Evolutionary conservation across 2,797 vertebrate species (phyloP).

Genomic region (Halcyon badia): DNA sequence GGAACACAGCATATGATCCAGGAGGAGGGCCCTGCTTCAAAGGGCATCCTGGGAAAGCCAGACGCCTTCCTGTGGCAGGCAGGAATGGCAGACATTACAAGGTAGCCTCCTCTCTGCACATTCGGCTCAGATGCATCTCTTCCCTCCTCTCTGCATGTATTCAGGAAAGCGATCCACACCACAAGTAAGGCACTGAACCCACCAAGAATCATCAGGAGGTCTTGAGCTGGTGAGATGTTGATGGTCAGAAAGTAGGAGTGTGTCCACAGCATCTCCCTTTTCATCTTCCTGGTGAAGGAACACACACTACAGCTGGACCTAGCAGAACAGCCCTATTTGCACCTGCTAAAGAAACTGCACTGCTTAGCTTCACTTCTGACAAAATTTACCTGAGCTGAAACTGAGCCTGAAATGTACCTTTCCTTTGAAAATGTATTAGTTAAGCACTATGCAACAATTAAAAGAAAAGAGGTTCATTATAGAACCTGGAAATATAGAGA

Average conservation of each 20-base stretch:
- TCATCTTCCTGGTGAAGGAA: neutral
- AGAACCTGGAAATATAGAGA: neutral
- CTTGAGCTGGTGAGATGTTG: neutral
- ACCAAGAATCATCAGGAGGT: accelerated
- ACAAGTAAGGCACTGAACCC: neutral
- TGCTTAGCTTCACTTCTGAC: neutral
- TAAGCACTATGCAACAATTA: neutral
- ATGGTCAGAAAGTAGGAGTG: neutral
- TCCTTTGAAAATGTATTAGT: neutral
- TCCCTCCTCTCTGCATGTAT: neutral
- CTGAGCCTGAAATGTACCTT: neutral
- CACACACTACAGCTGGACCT: accelerated
- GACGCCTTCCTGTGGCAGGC: neutral
- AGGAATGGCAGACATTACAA: neutral
- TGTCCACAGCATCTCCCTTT: neutral
- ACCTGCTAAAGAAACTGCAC: neutral
- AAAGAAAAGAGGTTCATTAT: neutral
- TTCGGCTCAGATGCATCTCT: neutral
- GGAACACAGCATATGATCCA: neutral
- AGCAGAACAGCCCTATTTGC: neutral
- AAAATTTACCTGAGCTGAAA: neutral
- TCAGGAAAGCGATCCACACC: neutral
- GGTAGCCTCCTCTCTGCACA: accelerated
- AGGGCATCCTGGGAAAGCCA: neutral
- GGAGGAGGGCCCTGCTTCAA: neutral